Conservation (phyloP, 2,888 invertebrate species). For the Lagria hirta region DNA sequence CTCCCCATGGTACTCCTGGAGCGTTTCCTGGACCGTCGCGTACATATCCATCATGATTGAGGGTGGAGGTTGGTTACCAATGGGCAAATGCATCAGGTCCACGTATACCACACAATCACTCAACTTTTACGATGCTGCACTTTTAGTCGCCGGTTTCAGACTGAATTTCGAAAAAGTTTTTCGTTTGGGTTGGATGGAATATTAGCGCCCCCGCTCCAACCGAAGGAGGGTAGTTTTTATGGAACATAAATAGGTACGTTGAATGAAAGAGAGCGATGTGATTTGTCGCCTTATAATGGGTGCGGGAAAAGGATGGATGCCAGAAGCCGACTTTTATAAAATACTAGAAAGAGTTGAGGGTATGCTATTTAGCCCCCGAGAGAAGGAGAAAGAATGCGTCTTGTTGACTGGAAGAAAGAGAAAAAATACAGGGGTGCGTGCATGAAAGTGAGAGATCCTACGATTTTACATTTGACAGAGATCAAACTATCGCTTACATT, state of each 20-base stretch:
- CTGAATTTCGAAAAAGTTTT: slow-evolving; percentile 48
- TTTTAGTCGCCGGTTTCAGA: slow-evolving; percentile 24
- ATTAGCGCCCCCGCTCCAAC: slow-evolving; percentile 31
- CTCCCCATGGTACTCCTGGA: slow-evolving; percentile 89
- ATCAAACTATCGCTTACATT: slow-evolving; percentile 37
- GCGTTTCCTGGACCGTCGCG: slow-evolving; percentile 73
- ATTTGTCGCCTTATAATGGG: slow-evolving; percentile 38
- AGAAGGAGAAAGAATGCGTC: slow-evolving; percentile 39
- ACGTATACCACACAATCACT: slow-evolving; percentile 6
- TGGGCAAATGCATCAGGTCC: slow-evolving; percentile 74
- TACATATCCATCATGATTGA: slow-evolving; percentile 72
- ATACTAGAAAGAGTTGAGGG: slow-evolving; percentile 32
- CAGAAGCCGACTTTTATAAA: slow-evolving; percentile 55
- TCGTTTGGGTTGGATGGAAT: slow-evolving; percentile 52
- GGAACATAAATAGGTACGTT: slow-evolving; percentile 53
- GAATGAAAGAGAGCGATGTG: slow-evolving; percentile 43
- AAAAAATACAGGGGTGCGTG: slow-evolving; percentile 48
- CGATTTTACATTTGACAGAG: slow-evolving; percentile 46
- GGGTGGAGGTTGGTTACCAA: slow-evolving; percentile 1
- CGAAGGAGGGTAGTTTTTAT: slow-evolving; percentile 56
- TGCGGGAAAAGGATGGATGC: slow-evolving; percentile 35
- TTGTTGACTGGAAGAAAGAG: slow-evolving; percentile 48
- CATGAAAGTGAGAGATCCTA: slow-evolving; percentile 47
- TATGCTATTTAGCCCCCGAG: no score
- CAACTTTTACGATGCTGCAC: slow-evolving; percentile 21